These are phyloP conservation scores for Alitta virens DNA, from an alignment of 2,888 invertebrate species.

Conservation along the genomic window DNA sequence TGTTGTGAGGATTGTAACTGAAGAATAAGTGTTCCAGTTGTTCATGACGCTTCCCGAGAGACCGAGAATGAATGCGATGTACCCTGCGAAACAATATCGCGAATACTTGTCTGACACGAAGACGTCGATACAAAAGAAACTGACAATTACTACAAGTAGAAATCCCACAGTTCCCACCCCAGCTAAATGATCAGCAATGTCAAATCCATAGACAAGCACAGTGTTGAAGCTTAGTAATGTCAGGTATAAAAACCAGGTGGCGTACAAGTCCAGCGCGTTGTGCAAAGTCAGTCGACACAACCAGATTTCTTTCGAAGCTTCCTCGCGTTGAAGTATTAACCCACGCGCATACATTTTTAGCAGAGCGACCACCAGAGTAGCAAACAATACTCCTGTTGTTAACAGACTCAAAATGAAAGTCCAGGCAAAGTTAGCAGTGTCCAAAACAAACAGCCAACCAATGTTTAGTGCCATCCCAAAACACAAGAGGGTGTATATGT, in stretches of 20 bases:
- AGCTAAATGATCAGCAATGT: slow-evolving; percentile 29
- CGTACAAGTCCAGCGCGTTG: slow-evolving; percentile 44
- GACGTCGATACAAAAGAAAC: slow-evolving; percentile 36
- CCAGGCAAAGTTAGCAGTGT: slow-evolving; percentile 32
- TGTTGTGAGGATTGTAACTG: slow-evolving; percentile 37
- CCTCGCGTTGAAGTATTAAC: slow-evolving; percentile 7
- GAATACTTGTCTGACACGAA: slow-evolving; percentile 38
- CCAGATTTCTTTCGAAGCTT: slow-evolving; percentile 38
- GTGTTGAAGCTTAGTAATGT: slow-evolving; percentile 38
- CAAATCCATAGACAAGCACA: slow-evolving; percentile 31
- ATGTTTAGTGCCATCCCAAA: slow-evolving; percentile 33
- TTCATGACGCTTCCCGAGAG: slow-evolving; percentile 36
- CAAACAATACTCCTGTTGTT: slow-evolving; percentile 33
- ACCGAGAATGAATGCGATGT: slow-evolving; percentile 41
- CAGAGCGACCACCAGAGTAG: slow-evolving; percentile 31
- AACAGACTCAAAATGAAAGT: slow-evolving; percentile 31
- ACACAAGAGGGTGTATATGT: slow-evolving; percentile 30
- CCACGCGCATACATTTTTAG: slow-evolving; percentile 23
- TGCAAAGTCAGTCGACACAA: slow-evolving; percentile 38
- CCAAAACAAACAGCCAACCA: slow-evolving; percentile 40
- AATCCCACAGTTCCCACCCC: slow-evolving; percentile 34
- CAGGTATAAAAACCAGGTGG: slow-evolving; percentile 42
- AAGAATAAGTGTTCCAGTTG: slow-evolving; percentile 31
- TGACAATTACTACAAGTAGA: slow-evolving; percentile 30
- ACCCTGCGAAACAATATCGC: slow-evolving; percentile 45